Evolutionary conservation across 2,888 invertebrate genomes (phyloP).

Genomic region (Ditula angustiorana): DNA sequence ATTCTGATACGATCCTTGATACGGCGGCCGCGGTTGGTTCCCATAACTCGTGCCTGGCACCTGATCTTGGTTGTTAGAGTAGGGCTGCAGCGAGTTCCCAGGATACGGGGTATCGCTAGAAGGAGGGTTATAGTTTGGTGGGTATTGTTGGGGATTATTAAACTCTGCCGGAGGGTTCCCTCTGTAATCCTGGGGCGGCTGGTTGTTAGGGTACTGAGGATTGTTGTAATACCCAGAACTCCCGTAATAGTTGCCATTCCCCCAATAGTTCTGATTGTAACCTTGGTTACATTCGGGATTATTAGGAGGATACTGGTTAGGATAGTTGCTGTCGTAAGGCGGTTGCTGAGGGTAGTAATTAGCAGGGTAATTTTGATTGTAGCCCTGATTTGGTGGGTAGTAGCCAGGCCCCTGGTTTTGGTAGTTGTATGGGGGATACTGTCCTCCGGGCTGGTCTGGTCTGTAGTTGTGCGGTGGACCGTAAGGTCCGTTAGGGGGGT

Average conservation of each 20-base stretch:
- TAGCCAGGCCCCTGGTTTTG: conserved; percentile 69
- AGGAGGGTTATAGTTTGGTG: conserved; percentile 65
- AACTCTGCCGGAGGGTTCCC: conserved; percentile 61
- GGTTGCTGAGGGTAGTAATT: conserved; percentile 76
- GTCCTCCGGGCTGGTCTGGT: conserved; percentile 64
- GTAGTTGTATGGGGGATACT: conserved; percentile 76
- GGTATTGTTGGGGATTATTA: conserved; percentile 66
- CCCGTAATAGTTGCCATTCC: conserved; percentile 72
- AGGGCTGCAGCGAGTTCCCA: conserved; percentile 65
- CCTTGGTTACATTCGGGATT: conserved; percentile 62
- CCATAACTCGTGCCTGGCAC: conserved; percentile 51
- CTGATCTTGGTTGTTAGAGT: conserved; percentile 64
- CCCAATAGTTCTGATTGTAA: conserved; percentile 78
- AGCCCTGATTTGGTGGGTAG: conserved; percentile 81
- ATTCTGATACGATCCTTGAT: conserved; percentile 57
- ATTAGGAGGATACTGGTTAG: conserved; percentile 74
- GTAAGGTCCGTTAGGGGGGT: conserved; percentile 70
- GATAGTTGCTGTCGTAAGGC: conserved; percentile 71
- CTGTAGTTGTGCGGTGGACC: conserved; percentile 61
- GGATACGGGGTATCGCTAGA: conserved; percentile 65
- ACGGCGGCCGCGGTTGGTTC: conserved; percentile 67
- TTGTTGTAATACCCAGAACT: conserved; percentile 76
- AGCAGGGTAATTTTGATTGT: conserved; percentile 72
- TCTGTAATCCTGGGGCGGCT: conserved; percentile 65
- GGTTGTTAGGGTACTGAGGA: conserved; percentile 71